Percentiles rank a stretch among this genome's conserved stretches.
Conservation (phyloP, 2,113 vertebrate genomes). For the Anseranas semipalmata region DNA sequence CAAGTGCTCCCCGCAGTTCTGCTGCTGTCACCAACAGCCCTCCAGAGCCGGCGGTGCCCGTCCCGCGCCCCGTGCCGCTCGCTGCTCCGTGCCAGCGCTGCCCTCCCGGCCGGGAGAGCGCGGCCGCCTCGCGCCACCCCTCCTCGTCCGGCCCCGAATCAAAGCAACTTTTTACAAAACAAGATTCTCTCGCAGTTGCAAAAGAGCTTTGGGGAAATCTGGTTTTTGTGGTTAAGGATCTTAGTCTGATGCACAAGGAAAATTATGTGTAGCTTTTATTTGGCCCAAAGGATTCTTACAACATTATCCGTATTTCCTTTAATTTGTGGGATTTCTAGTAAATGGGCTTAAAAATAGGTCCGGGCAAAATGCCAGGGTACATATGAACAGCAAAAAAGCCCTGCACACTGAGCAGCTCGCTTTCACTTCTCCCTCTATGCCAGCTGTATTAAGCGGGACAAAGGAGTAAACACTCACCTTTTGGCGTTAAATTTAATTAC, state of each 20-base stretch:
- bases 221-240: constrained; percentile 72
- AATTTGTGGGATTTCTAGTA: constrained; percentile 86
- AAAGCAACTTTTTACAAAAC: constrained; percentile 67
- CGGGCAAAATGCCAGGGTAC: constrained; percentile 76
- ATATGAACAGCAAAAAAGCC: constrained; percentile 60
- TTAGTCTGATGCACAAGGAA: constrained; percentile 56
- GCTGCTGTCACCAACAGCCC: no score
- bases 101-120: background rate
- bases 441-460: background rate
- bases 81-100: no score
- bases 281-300: constrained; percentile 79
- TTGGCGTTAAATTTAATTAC: background rate
- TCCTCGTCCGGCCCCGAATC: constrained; percentile 62
- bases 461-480: background rate
- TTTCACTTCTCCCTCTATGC: constrained; percentile 53
- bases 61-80: no score
- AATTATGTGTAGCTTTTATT: constrained; percentile 70
- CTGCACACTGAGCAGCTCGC: constrained; percentile 28
- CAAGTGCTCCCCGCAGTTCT: no score
- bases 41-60: no score
- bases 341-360: constrained; percentile 85
- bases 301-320: constrained; percentile 83
- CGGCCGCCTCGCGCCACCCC: background rate
- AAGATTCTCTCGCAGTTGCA: constrained; percentile 40
- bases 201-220: constrained; percentile 67